Percentiles rank a stretch among this genome's conserved stretches.
These are phyloP conservation scores for Alligator mississippiensis DNA, from an alignment of 2,113 vertebrate genomes.

Conservation along the genomic window DNA sequence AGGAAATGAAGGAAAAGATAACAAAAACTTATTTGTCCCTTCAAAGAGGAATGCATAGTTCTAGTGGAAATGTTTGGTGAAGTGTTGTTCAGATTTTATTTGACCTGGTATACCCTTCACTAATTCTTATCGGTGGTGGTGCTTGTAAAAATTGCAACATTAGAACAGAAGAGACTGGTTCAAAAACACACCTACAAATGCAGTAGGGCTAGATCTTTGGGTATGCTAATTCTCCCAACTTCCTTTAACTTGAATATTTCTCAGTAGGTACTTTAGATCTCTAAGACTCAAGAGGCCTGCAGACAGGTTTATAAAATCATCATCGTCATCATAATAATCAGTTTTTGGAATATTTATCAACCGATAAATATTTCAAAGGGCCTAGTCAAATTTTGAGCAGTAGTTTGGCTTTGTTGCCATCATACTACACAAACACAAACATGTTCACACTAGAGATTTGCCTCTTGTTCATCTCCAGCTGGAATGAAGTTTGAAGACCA, in stretches of 20 bases:
- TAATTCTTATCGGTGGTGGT: background rate
- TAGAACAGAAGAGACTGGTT: background rate
- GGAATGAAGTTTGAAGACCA: background rate
- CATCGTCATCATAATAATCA: background rate
- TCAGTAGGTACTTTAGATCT: background rate
- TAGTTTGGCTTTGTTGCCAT: background rate
- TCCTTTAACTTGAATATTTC: background rate
- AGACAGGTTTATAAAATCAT: background rate
- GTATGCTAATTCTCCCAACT: background rate
- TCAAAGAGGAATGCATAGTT: background rate
- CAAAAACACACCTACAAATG: background rate
- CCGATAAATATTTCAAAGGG: rapidly evolving
- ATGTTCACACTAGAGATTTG: background rate
- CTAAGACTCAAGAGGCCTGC: background rate
- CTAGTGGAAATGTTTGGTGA: background rate
- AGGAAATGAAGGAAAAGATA: background rate
- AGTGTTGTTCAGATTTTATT: background rate
- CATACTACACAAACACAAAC: background rate
- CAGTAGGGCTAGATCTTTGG: background rate
- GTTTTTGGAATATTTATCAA: background rate
- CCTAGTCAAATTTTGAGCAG: background rate
- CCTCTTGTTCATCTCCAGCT: background rate
- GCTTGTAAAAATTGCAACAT: background rate
- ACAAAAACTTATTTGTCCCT: background rate
- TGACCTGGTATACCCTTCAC: background rate